Evolutionary conservation across 2,888 invertebrate genomes (phyloP).

Genomic region (Macropis europaea): DNA sequence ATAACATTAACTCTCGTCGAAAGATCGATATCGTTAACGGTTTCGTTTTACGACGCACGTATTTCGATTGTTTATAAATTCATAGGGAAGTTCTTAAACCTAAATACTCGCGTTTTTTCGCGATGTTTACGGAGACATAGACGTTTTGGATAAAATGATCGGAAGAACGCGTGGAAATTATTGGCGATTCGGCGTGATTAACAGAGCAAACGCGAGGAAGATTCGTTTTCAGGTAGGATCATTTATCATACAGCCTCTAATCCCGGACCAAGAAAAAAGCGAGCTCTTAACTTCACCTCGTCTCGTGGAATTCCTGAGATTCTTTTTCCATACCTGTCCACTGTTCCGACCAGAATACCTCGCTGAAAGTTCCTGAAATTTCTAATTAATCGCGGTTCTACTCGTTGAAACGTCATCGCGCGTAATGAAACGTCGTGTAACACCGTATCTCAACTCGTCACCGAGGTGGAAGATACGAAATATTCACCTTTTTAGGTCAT

Average conservation of each 20-base stretch:
- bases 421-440: not conserved
- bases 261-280: not conserved
- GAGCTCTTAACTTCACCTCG: not conserved
- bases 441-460: not conserved
- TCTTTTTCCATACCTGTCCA: not conserved
- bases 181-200: too few relatives aligned
- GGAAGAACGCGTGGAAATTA: too few relatives aligned
- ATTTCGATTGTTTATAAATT: not conserved
- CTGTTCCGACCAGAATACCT: not conserved
- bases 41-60: not conserved
- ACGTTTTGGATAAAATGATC: too few relatives aligned
- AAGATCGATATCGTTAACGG: not conserved
- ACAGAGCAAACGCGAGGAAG: not conserved
- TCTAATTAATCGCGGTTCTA: not conserved
- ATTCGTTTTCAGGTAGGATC: not conserved
- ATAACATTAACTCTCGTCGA: slow-evolving; percentile 3
- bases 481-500: too few relatives aligned
- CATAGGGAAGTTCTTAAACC: not conserved
- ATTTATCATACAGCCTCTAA: not conserved
- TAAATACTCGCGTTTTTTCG: not conserved
- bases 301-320: not conserved
- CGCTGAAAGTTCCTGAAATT: not conserved
- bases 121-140: too few relatives aligned
- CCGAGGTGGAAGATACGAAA: too few relatives aligned
- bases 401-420: not conserved